These are phyloP conservation scores for Chaenocephalus aceratus DNA, from an alignment of 2,113 vertebrate species.

Conservation along the genomic window DNA sequence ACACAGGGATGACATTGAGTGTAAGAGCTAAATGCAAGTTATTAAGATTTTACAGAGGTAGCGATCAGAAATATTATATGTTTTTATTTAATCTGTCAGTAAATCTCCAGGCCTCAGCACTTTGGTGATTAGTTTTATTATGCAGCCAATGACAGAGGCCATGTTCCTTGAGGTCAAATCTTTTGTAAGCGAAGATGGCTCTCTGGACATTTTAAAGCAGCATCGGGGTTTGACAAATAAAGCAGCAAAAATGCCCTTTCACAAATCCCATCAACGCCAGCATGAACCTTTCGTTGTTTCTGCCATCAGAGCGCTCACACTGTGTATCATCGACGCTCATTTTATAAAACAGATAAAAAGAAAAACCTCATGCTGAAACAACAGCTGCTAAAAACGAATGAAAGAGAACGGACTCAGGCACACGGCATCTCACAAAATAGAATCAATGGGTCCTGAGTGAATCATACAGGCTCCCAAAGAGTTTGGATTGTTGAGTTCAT, in stretches of 20 bases:
- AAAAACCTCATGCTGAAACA: slow-evolving; percentile 25
- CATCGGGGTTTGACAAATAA: slow-evolving; percentile 27
- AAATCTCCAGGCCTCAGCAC: slow-evolving; percentile 24
- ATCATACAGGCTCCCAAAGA: slow-evolving; percentile 24
- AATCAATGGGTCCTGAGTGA: slow-evolving; percentile 39
- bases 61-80: neutral
- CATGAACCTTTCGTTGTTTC: slow-evolving; percentile 12
- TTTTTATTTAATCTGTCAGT: neutral
- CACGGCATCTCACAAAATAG: slow-evolving; percentile 12
- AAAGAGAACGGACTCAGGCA: neutral
- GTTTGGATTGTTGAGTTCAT: slow-evolving; percentile 24
- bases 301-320: slow-evolving; percentile 13
- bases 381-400: slow-evolving; percentile 12
- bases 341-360: neutral
- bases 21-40: neutral
- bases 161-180: slow-evolving; percentile 49
- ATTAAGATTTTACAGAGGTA: neutral
- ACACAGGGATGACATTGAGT: neutral
- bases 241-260: slow-evolving; percentile 32
- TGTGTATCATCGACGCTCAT: neutral
- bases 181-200: slow-evolving; percentile 14
- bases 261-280: slow-evolving; percentile 19
- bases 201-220: slow-evolving; percentile 22
- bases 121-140: slow-evolving; percentile 27
- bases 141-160: slow-evolving; percentile 16